Base-by-base conservation (phyloP, 2,888 invertebrate species). In the Hirudinaria manillensis region DNA sequence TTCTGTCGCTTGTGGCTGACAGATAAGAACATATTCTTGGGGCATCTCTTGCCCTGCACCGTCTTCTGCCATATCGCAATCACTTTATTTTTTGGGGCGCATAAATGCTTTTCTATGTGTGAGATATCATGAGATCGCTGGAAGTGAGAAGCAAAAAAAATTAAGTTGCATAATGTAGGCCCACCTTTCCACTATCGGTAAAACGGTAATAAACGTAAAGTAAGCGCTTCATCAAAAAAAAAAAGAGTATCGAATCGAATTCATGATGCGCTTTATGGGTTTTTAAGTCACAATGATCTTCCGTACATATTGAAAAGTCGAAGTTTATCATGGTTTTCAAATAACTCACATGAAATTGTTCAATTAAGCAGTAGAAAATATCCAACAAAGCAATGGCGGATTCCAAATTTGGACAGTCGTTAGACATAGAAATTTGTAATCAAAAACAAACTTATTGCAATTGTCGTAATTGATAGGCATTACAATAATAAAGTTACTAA, bases 1-100 rank as follows among this genome's bases (percentile, higher is more conserved):
- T 21, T 61, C 55, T 27, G 51, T 32, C 21, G 34, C 29, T 55
- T 73, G 73, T 3, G 61, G 65, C 32, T 55, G 73, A 27, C 73
- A 73, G n/a, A 73, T 73, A 38, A 73, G 73, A 27, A 53, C 45
- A 53, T 53, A 53, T 45, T 72, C 72, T 45, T 73, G 73, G n/a
- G 34, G 38, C 29, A 73, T 29, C 16, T 73, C 73, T 34, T 73
- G 56, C 6, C 29, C 32, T n/a, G 32, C 32, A 34, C 34, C 68
- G n/a, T 68, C 36, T 34, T 68, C 68, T 68, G 34, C 36, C 68
- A 68, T 68, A n/a, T 10, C 68, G 45, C 45, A 6, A 6, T 45
- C 45, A 45, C 45, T 10, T 68, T 68, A 34, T 68, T 68, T 34
- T 4, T 61, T 29, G 29, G 13, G 10, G 61, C n/a, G 61, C 7